A percentile compares a stretch with the other conserved stretches of the same genome.
These are phyloP conservation scores for Anhinga rufa DNA, from an alignment of 2,113 vertebrate genomes.

Conservation along the genomic window DNA sequence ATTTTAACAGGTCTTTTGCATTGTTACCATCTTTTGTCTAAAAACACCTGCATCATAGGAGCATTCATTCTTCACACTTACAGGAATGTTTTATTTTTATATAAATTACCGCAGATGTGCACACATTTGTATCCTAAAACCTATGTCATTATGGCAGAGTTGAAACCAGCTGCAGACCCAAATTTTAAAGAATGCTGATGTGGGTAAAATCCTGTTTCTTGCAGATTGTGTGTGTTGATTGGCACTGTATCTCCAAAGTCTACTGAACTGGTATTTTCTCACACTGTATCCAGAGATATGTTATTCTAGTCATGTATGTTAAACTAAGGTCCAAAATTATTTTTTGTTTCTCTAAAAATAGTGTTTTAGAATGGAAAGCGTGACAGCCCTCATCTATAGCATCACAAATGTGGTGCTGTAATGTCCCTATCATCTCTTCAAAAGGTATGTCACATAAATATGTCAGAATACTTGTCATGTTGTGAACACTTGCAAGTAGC, in stretches of 20 bases:
- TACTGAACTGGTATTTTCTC: not conserved
- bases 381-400: not conserved
- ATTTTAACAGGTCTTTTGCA: not conserved
- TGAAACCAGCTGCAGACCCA: not conserved
- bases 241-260: not conserved
- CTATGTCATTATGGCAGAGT: not conserved
- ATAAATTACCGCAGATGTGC: not conserved
- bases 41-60: not conserved
- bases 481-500: constrained; percentile 39
- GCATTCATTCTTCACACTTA: not conserved
- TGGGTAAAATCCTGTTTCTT: not conserved
- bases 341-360: constrained; percentile 13
- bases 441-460: constrained; percentile 50
- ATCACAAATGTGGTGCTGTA: not conserved
- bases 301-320: not conserved
- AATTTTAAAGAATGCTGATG: not conserved
- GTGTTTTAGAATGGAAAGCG: not conserved
- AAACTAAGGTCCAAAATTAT: not conserved
- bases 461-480: constrained; percentile 38
- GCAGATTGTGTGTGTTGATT: not conserved
- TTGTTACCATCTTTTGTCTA: not conserved
- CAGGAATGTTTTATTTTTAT: not conserved
- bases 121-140: not conserved
- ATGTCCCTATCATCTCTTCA: constrained; percentile 11
- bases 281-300: not conserved